Percentiles rank a stretch among this genome's conserved stretches.
Conservation (phyloP, 2,888 invertebrate species). For the Sinotaia quadrata region DNA sequence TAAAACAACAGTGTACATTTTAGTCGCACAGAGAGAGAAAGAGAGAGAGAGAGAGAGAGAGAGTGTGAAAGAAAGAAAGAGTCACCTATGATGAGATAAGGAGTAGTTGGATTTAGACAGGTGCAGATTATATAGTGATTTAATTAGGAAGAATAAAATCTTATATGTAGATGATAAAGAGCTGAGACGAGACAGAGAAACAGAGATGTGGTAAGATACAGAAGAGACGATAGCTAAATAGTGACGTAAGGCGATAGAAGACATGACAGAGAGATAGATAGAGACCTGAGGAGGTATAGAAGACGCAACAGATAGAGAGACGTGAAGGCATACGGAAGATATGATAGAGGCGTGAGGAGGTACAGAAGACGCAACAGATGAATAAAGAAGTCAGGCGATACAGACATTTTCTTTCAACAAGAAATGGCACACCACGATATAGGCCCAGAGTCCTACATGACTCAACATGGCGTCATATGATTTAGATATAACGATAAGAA, state of each 20-base stretch:
- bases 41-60: slow-evolving; percentile 7
- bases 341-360: neutral
- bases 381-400: no score
- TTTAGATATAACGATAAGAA: no score
- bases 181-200: neutral
- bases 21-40: neutral
- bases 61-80: neutral
- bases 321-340: neutral
- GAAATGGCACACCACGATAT: no score
- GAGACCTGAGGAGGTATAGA: slow-evolving; percentile 1
- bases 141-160: neutral
- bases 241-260: neutral
- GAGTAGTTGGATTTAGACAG: neutral
- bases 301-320: neutral
- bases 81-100: neutral
- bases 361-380: no score
- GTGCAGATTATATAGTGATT: neutral
- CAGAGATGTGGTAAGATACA: neutral
- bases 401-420: no score
- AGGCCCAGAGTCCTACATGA: no score
- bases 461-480: no score
- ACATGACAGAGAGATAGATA: neutral
- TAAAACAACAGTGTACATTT: neutral
- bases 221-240: slow-evolving; percentile 4
- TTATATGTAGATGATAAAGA: neutral